Evolutionary conservation across 2,113 vertebrate genomes (phyloP).

Genomic region (Litocranius walleri): DNA sequence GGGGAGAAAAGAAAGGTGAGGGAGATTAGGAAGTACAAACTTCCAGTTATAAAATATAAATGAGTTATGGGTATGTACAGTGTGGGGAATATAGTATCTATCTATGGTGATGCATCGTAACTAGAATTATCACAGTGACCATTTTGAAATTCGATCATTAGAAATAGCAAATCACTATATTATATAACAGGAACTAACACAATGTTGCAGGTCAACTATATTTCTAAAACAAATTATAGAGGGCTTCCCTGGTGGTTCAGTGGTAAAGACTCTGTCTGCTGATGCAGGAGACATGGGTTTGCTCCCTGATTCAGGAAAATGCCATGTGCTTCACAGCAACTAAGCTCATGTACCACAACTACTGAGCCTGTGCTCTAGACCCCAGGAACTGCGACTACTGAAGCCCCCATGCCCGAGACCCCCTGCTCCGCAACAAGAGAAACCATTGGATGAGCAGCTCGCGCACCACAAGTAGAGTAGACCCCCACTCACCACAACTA

Average conservation of each 20-base stretch:
- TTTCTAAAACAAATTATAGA: not conserved
- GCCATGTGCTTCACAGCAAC: not conserved
- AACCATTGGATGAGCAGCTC: not conserved
- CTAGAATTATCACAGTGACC: not conserved
- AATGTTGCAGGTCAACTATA: not conserved
- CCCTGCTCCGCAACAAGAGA: not conserved
- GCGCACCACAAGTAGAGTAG: not conserved
- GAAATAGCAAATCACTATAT: not conserved
- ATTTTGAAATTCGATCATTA: not conserved
- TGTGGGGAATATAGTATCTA: not conserved
- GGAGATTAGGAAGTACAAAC: not conserved
- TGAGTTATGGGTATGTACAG: not conserved
- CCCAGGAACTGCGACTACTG: not conserved
- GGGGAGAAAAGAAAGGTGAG: not conserved
- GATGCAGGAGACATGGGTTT: not conserved
- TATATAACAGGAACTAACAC: not conserved
- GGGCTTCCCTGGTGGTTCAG: not conserved
- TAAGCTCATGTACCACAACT: not conserved
- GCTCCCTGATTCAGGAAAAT: not conserved
- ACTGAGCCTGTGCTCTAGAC: not conserved
- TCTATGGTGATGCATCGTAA: rapidly evolving
- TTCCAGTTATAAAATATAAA: not conserved
- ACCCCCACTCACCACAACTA: not conserved
- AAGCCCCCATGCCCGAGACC: not conserved
- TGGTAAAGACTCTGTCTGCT: not conserved